Percentiles rank a stretch among this genome's conserved stretches.
Conservation (phyloP, 2,888 invertebrate species). For the Drosophila borborema region DNA sequence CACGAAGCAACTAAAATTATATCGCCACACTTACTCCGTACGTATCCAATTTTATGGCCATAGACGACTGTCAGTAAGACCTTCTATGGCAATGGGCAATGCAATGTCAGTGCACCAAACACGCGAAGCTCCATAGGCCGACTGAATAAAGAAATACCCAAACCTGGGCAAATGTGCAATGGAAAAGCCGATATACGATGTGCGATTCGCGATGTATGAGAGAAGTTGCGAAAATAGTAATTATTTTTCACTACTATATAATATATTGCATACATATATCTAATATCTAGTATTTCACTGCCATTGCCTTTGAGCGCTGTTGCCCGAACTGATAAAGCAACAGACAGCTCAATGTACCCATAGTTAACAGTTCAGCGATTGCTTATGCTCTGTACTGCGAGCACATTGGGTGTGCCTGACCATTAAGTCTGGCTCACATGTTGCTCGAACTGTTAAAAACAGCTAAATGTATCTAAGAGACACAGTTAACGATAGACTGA, state of each 20-base stretch:
- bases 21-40: constrained; percentile 24
- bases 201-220: constrained; percentile 31
- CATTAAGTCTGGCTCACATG: not conserved
- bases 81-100: constrained; percentile 62
- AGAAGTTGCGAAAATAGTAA: constrained; percentile 60
- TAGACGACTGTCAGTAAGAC: constrained; percentile 59
- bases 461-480: not conserved
- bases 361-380: constrained; percentile 49
- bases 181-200: constrained; percentile 50
- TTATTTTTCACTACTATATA: constrained; percentile 58
- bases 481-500: not conserved
- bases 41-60: constrained; percentile 43
- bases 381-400: constrained; percentile 29
- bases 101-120: constrained; percentile 76
- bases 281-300: constrained; percentile 47
- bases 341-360: constrained; percentile 47
- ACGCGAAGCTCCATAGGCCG: constrained; percentile 63
- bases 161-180: constrained; percentile 43
- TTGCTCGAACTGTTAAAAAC: not conserved
- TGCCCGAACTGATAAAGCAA: constrained; percentile 41
- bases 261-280: constrained; percentile 44
- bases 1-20: constrained; percentile 41
- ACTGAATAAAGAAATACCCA: constrained; percentile 45
- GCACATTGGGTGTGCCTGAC: not conserved
- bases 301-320: constrained; percentile 24